A percentile compares a stretch with the other conserved stretches of the same genome.
These are phyloP conservation scores for Meliscaeva auricollis DNA, from an alignment of 2,888 invertebrate species.

Conservation along the genomic window DNA sequence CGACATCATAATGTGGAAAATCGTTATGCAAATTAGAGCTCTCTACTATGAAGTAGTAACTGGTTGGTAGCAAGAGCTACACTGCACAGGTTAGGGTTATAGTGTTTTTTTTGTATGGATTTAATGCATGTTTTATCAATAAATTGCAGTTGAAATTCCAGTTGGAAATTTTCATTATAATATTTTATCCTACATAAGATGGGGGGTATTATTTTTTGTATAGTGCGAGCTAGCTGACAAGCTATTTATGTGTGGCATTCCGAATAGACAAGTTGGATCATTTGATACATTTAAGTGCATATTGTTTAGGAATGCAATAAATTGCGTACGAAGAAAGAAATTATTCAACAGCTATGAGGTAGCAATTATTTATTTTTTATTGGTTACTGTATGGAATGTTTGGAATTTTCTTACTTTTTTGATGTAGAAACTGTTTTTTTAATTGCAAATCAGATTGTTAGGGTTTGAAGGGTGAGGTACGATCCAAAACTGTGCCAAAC, in stretches of 20 bases:
- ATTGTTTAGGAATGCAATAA: conserved; percentile 5
- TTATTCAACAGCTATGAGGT: background rate
- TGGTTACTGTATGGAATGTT: too few species aligned
- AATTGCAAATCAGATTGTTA: too few species aligned
- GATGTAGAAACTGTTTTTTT: too few species aligned
- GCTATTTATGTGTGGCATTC: background rate
- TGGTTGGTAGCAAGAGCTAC: background rate
- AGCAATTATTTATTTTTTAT: too few species aligned
- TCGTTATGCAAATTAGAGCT: conserved; percentile 35
- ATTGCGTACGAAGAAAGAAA: background rate
- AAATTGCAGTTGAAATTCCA: conserved; percentile 23
- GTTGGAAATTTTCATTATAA: conserved; percentile 14
- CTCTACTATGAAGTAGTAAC: background rate
- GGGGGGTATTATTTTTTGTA: background rate
- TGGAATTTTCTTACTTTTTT: too few species aligned
- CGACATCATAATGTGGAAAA: conserved; percentile 30
- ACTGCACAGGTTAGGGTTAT: conserved; percentile 24
- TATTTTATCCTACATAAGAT: background rate
- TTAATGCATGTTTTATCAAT: conserved; percentile 30
- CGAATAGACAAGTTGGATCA: conserved; percentile 4
- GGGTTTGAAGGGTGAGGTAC: too few species aligned
- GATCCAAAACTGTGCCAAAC: too few species aligned
- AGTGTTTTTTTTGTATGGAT: background rate
- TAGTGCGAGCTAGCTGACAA: background rate
- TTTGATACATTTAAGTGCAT: conserved; percentile 10